phyloP scores from a whole-genome alignment of 1,140 invertebrate species.

The Parasteatoda tepidariorum region DNA sequence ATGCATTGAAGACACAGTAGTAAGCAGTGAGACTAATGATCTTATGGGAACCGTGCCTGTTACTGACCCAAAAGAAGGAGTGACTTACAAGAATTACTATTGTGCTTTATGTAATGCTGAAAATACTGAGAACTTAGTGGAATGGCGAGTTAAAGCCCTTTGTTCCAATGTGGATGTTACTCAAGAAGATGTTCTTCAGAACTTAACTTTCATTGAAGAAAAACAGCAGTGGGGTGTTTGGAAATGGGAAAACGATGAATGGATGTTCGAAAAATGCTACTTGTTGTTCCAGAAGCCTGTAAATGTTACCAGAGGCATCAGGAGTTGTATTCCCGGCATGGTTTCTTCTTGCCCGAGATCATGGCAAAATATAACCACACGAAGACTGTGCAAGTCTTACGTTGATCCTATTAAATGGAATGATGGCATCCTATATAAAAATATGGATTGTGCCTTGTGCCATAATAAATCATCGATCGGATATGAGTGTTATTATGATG shows the following conservation, averaged over 20 bases:
- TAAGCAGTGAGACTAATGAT: slow-evolving; percentile 18
- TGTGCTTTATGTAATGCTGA: slow-evolving; percentile 73
- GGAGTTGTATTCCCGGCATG: slow-evolving; percentile 10
- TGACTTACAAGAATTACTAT: slow-evolving; percentile 68
- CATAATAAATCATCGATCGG: slow-evolving; percentile 9
- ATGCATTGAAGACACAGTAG: not conserved
- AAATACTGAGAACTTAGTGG: slow-evolving; percentile 35
- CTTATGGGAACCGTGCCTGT: slow-evolving; percentile 1
- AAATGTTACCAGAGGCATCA: not conserved
- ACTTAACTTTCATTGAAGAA: slow-evolving; percentile 36
- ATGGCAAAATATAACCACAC: not conserved
- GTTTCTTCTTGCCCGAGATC: slow-evolving; percentile 14
- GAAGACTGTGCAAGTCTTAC: slow-evolving; percentile 29
- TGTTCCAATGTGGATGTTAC: not conserved
- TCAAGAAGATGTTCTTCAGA: slow-evolving; percentile 3
- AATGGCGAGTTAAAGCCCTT: slow-evolving; percentile 31
- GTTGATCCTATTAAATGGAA: slow-evolving; percentile 28
- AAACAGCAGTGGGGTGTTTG: slow-evolving; percentile 37
- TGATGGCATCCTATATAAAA: slow-evolving; percentile 18
- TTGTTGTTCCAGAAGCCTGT: slow-evolving; percentile 25
- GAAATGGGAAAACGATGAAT: not conserved
- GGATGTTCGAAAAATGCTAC: slow-evolving; percentile 2
- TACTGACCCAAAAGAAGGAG: not conserved
- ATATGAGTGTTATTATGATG: slow-evolving; percentile 6
- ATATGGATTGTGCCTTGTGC: slow-evolving; percentile 37